Conservation (phyloP, 2,113 vertebrate species). For the Ictalurus punctatus region DNA sequence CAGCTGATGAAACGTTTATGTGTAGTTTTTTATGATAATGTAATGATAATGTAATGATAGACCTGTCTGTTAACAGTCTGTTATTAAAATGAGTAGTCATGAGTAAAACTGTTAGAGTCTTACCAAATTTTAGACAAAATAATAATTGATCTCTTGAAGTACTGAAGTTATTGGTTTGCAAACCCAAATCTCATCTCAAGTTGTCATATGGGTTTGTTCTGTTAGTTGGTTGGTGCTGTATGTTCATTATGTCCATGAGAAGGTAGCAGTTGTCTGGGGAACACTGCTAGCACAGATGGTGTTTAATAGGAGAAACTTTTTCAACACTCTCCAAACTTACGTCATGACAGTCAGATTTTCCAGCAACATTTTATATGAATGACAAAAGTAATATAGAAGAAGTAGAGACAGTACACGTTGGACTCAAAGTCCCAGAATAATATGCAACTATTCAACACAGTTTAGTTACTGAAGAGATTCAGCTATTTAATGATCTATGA, state of each 20-base stretch:
- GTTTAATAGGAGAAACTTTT: not conserved
- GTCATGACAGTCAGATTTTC: not conserved
- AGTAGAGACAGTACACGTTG: not conserved
- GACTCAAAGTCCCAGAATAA: not conserved
- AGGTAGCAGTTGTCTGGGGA: not conserved
- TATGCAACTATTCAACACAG: not conserved
- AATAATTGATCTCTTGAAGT: not conserved
- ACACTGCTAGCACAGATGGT: not conserved
- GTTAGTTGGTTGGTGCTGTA: not conserved
- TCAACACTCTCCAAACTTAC: not conserved
- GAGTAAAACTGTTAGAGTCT: not conserved
- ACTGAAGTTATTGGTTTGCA: not conserved
- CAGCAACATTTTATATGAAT: not conserved
- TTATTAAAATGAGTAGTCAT: not conserved
- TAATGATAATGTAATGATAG: not conserved
- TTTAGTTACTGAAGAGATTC: not conserved
- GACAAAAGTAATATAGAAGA: not conserved
- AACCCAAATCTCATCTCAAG: not conserved
- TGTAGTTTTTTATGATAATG: not conserved
- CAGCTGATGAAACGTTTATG: not conserved
- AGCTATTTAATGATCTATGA: not conserved
- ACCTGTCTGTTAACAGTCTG: not conserved
- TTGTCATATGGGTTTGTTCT: not conserved
- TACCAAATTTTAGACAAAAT: not conserved
- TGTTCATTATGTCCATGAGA: not conserved